Percentiles rank a stretch among this genome's conserved stretches.
Conservation (phyloP, 2,888 invertebrate species). For the Phania funesta region DNA sequence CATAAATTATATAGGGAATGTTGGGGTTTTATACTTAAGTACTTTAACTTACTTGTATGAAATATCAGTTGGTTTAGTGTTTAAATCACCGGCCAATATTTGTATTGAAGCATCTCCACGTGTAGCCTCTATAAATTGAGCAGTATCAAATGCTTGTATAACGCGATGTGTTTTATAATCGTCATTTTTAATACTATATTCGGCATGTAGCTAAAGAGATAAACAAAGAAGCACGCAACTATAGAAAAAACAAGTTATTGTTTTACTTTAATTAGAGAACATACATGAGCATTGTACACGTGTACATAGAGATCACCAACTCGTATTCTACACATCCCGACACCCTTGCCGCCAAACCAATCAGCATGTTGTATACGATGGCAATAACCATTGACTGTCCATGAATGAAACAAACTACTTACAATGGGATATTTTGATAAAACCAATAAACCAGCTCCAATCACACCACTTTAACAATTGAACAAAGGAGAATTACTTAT, state of each 20-base stretch:
- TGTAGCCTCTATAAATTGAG: slow-evolving; percentile 95
- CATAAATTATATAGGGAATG: not conserved
- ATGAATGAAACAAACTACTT: slow-evolving; percentile 94
- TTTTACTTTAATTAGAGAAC: slow-evolving; percentile 74
- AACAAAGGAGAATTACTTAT: not conserved
- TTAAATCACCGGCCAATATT: slow-evolving; percentile 96
- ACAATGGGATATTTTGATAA: slow-evolving; percentile 91
- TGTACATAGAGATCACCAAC: slow-evolving; percentile 86
- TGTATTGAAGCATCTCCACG: slow-evolving; percentile 88
- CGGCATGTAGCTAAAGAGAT: slow-evolving; percentile 90
- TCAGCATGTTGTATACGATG: slow-evolving; percentile 95
- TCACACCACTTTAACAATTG: slow-evolving; percentile 87
- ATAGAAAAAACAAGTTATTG: not conserved
- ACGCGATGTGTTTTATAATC: slow-evolving; percentile 96
- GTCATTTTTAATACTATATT: slow-evolving; percentile 91
- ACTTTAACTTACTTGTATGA: slow-evolving; percentile 83
- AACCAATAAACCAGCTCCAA: slow-evolving; percentile 94
- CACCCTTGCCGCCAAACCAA: slow-evolving; percentile 99
- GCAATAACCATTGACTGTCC: slow-evolving; percentile 98
- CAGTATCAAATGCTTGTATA: slow-evolving; percentile 95
- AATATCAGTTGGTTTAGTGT: slow-evolving; percentile 93
- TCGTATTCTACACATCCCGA: slow-evolving; percentile 89
- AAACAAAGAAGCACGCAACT: not conserved
- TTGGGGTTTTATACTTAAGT: not conserved
- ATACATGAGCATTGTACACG: slow-evolving; percentile 96